Evolutionary conservation across 1,140 invertebrate species (phyloP), one percentile per base, ranked within the genome.

Genomic region (Euglossa dilemma): DNA sequence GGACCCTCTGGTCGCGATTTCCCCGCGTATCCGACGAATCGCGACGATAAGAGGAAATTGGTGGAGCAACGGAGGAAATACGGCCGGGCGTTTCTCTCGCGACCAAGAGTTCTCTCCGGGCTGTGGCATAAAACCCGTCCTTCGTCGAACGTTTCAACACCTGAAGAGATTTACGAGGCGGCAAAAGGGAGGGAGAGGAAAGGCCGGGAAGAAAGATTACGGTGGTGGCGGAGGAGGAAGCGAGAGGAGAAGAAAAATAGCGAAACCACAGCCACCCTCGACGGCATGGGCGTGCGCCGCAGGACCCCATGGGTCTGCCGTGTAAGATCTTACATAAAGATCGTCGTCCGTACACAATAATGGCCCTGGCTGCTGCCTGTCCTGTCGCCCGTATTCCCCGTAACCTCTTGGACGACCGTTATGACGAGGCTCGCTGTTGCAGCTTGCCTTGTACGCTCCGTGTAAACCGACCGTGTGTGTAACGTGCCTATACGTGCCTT

Each of bases 251-350:
- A 87, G 80, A 89, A 69, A 89, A 89, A 86, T 84, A 84, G 81
- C 36, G 78, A 88, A 92, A 92, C 91, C 91, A 74, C 92, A 91
- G 88, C 89, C 91, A 92, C 91, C 91, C 91, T 92, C 89, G 23
- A 63, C 82, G 83, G 81, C 52, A 89, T 89, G 88, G 91, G 89
- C 90, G 91, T 92, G 87, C 89, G 86, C 72, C 80, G 72, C 81
- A 83, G 87, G 87, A 74, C 76, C 73, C 85, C 79, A 70, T 82
- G 77, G 74, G 85, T 85, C 81, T 63, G 82, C 84, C 89, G 88
- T 90, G 90, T 90, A 92, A 91, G 91, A 92, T 92, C 91, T 91
- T 89, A 86, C 83, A 90, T 91, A 92, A 91, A 91, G 91, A 91
- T 91, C 85, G 87, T 90, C 87, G 89, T 89, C 87, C 82, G 71